Evolutionary conservation across 2,113 vertebrate species (phyloP).

Genomic region (Microcebus jonahi): DNA sequence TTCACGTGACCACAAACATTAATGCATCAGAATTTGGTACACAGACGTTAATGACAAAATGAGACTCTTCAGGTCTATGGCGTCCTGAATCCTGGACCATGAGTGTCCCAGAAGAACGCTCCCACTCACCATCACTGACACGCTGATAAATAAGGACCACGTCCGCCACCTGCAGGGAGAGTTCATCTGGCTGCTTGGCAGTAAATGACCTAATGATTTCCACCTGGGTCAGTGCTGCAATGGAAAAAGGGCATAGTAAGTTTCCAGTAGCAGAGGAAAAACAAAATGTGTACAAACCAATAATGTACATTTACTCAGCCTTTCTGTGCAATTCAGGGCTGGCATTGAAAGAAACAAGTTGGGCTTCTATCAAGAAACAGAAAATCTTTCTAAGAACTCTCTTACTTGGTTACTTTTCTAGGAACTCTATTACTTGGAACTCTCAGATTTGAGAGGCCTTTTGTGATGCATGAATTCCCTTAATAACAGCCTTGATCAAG

Average conservation of each 20-base stretch:
- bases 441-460: background rate
- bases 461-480: background rate
- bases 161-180: slow-evolving; percentile 96
- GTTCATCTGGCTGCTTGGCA: slow-evolving; percentile 94
- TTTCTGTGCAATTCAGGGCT: background rate
- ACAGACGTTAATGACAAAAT: background rate
- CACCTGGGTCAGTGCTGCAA: slow-evolving; percentile 91
- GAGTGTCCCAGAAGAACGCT: background rate
- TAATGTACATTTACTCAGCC: accelerated
- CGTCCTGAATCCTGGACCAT: accelerated
- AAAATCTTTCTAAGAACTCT: background rate
- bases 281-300: background rate
- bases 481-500: background rate
- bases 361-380: background rate
- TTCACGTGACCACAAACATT: background rate
- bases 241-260: background rate
- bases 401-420: background rate
- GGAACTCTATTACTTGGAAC: too few species aligned
- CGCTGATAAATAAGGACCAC: slow-evolving; percentile 95
- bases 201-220: slow-evolving; percentile 94
- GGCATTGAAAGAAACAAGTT: background rate
- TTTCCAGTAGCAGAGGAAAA: accelerated
- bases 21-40: background rate
- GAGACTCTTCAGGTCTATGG: accelerated
- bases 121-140: slow-evolving; percentile 90